These are phyloP conservation scores for Sylvietta virens DNA, from an alignment of 2,113 vertebrate species.

Conservation along the genomic window DNA sequence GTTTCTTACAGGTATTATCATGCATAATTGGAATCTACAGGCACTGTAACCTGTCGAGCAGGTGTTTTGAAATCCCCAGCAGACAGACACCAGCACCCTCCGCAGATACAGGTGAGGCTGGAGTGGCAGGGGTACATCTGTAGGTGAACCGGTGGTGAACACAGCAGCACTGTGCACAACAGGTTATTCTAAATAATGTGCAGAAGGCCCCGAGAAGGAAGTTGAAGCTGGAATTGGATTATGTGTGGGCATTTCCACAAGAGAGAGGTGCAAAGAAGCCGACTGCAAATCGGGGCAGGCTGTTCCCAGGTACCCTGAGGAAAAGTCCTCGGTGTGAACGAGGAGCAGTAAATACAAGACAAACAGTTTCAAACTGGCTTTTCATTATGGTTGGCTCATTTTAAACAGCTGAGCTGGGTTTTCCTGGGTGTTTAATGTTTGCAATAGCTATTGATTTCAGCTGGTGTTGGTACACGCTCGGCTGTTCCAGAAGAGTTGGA, in stretches of 20 bases:
- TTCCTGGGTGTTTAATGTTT: constrained; percentile 18
- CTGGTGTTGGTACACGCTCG: not conserved
- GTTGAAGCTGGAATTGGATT: not conserved
- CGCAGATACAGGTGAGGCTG: not conserved
- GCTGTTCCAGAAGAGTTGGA: not conserved
- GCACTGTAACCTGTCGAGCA: fast-evolving
- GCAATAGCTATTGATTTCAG: not conserved
- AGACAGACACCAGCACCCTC: not conserved
- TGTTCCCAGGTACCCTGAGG: not conserved
- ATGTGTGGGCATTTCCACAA: fast-evolving
- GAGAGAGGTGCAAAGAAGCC: not conserved
- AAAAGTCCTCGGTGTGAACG: fast-evolving
- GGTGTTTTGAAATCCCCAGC: not conserved
- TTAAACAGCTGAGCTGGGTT: constrained; percentile 2
- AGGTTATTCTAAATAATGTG: not conserved
- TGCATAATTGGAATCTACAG: not conserved
- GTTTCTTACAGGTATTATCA: not conserved
- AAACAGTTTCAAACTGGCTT: not conserved
- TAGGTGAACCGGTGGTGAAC: not conserved
- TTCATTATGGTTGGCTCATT: not conserved
- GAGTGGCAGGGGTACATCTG: not conserved
- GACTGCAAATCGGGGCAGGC: fast-evolving
- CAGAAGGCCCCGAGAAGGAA: not conserved
- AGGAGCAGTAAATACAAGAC: not conserved
- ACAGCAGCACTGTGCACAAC: not conserved